A percentile compares a stretch with the other conserved stretches of the same genome.
phyloP scores from a whole-genome alignment of 1,140 invertebrate genomes.

The Sogatella furcifera region DNA sequence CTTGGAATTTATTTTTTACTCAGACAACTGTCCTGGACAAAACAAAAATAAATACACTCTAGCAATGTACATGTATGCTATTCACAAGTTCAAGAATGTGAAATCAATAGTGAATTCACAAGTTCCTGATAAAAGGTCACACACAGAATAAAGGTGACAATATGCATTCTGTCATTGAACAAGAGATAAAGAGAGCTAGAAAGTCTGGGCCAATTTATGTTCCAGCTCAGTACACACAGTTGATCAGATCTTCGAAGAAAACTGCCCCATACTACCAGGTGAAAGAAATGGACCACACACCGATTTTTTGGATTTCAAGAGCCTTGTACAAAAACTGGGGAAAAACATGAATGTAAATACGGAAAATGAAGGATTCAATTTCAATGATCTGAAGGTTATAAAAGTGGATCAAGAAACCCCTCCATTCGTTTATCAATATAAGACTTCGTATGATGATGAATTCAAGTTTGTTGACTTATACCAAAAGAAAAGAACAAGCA shows the following conservation, averaged over 20 bases:
- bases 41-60: constrained; percentile 25
- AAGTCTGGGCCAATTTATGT: constrained; percentile 29
- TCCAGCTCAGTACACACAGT: constrained; percentile 14
- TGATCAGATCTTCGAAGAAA: constrained; percentile 4
- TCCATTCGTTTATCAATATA: too few species aligned
- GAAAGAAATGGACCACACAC: background rate
- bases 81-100: constrained; percentile 18
- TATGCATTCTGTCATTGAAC: constrained; percentile 29
- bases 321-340: too few species aligned
- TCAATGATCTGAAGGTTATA: too few species aligned
- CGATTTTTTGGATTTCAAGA: too few species aligned
- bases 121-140: constrained; percentile 29
- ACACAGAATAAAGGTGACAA: constrained; percentile 35
- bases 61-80: constrained; percentile 24
- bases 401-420: too few species aligned
- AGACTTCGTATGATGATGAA: too few species aligned
- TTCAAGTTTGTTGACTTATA: too few species aligned
- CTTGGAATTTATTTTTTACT: constrained; percentile 6
- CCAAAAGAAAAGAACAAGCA: too few species aligned
- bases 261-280: background rate
- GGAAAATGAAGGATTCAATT: too few species aligned
- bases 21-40: constrained; percentile 3
- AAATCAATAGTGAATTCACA: constrained; percentile 24
- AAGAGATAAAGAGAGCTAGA: constrained; percentile 23
- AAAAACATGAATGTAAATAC: too few species aligned